These are phyloP conservation scores for Oxystoma pomonae DNA, from an alignment of 2,888 invertebrate species.

Conservation along the genomic window DNA sequence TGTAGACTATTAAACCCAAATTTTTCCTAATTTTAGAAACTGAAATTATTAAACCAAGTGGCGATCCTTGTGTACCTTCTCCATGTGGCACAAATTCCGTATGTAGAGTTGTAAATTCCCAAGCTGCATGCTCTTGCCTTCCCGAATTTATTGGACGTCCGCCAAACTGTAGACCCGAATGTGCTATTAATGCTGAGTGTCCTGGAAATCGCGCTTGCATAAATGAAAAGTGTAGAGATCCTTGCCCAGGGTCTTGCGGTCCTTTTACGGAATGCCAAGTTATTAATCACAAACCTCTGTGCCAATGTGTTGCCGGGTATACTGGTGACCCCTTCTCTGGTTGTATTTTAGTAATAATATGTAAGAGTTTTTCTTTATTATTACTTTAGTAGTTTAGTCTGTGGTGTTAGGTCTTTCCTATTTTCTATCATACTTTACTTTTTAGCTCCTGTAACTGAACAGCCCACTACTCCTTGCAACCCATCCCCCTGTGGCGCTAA, in stretches of 20 bases:
- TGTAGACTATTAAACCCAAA: not conserved
- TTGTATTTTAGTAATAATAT: conserved; percentile 53
- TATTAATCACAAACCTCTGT: conserved; percentile 72
- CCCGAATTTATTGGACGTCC: conserved; percentile 58
- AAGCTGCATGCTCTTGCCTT: conserved; percentile 58
- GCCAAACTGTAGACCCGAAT: conserved; percentile 64
- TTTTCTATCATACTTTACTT: conserved; percentile 25
- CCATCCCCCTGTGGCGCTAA: conserved; percentile 67
- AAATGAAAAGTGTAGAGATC: conserved; percentile 72
- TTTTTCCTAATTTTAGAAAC: conserved; percentile 42
- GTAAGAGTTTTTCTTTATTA: conserved; percentile 49
- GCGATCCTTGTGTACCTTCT: conserved; percentile 60
- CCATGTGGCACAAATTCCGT: conserved; percentile 62
- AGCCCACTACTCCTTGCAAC: conserved; percentile 53
- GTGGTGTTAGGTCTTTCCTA: conserved; percentile 15
- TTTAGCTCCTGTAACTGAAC: conserved; percentile 50
- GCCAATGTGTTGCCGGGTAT: conserved; percentile 69
- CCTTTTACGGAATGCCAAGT: conserved; percentile 70
- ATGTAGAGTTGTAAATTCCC: conserved; percentile 55
- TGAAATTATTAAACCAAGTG: conserved; percentile 34
- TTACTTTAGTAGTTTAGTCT: conserved; percentile 10
- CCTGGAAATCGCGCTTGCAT: conserved; percentile 72
- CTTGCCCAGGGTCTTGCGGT: conserved; percentile 76
- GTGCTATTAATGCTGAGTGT: conserved; percentile 69
- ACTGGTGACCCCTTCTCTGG: conserved; percentile 62